Conservation (phyloP, 2,888 invertebrate genomes). For the Brachypalpus laphriformis region DNA sequence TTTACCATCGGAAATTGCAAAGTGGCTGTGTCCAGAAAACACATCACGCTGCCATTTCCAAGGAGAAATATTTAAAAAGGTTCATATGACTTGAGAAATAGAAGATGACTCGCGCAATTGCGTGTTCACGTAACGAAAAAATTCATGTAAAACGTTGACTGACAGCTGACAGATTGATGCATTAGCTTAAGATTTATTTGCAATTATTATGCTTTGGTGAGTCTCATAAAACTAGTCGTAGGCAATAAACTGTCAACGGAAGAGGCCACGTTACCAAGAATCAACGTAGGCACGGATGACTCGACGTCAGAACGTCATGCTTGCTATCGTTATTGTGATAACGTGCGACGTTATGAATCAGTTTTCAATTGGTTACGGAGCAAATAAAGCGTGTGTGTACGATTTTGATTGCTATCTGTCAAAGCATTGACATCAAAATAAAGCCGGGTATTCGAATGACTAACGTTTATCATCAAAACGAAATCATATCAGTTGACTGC, state of each 20-base stretch:
- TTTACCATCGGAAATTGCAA: neutral
- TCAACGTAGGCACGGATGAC: neutral
- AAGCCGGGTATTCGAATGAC: conserved; percentile 7
- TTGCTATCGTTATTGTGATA: conserved; percentile 16
- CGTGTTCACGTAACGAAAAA: conserved; percentile 1
- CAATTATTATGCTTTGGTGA: neutral
- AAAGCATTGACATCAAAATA: conserved; percentile 40
- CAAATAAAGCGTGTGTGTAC: neutral
- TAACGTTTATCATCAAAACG: neutral
- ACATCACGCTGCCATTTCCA: neutral
- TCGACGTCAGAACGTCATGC: conserved; percentile 10
- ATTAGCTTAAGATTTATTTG: conserved; percentile 9
- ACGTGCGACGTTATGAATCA: neutral
- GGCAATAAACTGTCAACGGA: neutral
- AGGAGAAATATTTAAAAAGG: neutral
- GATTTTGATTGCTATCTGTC: conserved; percentile 37
- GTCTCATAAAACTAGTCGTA: neutral
- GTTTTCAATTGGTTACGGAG: conserved; percentile 9
- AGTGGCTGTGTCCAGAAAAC: neutral
- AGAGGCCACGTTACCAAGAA: neutral
- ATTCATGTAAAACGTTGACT: neutral
- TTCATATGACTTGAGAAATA: neutral
- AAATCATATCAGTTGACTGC: neutral
- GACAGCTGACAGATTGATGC: conserved; percentile 17
- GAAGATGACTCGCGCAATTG: neutral